These are phyloP conservation scores for Pocillopora meandrina DNA, from an alignment of 92 coral and sea anemone genomes.

Conservation along the genomic window DNA sequence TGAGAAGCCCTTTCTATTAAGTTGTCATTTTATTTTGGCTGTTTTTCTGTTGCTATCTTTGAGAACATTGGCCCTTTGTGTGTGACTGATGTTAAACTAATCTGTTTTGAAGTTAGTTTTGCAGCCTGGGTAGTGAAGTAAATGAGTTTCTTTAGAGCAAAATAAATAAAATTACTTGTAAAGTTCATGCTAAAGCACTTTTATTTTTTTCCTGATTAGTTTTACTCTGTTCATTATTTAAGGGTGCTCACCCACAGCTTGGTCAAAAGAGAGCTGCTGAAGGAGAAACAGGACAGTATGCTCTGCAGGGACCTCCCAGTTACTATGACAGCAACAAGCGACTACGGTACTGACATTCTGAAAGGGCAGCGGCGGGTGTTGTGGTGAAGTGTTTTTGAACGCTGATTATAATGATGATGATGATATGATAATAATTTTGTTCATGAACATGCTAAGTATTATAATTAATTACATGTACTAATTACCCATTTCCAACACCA, in stretches of 20 bases:
- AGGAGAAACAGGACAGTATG: slow-evolving; percentile 36
- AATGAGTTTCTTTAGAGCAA: background rate
- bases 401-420: background rate
- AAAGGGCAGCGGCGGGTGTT: background rate
- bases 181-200: too few species aligned
- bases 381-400: slow-evolving; percentile 6
- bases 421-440: too few species aligned
- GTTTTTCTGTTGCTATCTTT: too few species aligned
- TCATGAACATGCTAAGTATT: too few species aligned
- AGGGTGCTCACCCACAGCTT: slow-evolving; percentile 51
- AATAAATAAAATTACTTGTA: background rate
- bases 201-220: too few species aligned
- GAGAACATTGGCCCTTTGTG: too few species aligned
- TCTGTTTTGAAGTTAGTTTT: too few species aligned
- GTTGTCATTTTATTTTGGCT: background rate
- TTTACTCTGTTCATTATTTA: background rate
- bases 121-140: too few species aligned
- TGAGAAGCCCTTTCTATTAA: background rate
- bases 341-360: slow-evolving; percentile 45
- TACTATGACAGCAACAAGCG: slow-evolving; percentile 72
- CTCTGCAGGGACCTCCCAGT: slow-evolving; percentile 43
- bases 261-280: slow-evolving; percentile 67
- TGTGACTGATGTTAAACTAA: too few species aligned
- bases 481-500: too few species aligned
- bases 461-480: too few species aligned